Conservation (phyloP, 2,888 invertebrate genomes). For the Drosophila mimetica region DNA sequence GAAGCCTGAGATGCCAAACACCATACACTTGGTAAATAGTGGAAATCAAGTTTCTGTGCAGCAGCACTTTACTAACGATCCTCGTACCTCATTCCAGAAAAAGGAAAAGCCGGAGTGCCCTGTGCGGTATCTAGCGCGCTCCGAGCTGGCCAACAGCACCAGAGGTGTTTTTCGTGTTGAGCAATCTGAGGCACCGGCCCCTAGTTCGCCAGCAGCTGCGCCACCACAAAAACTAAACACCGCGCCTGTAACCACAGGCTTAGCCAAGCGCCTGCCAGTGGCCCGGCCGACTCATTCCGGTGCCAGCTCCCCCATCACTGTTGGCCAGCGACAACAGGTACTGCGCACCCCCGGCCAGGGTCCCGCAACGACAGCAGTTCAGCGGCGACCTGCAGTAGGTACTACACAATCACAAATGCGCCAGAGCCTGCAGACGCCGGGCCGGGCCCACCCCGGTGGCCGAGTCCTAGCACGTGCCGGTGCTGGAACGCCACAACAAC, state of each 20-base stretch:
- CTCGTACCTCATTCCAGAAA: slow-evolving; percentile 59
- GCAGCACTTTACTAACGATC: background rate
- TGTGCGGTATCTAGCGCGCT: slow-evolving; percentile 82
- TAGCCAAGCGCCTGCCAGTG: slow-evolving; percentile 47
- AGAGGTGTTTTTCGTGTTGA: slow-evolving; percentile 82
- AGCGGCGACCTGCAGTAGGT: slow-evolving; percentile 59
- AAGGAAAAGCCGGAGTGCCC: slow-evolving; percentile 81
- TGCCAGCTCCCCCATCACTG: slow-evolving; percentile 49
- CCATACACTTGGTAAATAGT: slow-evolving; percentile 66
- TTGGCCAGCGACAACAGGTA: slow-evolving; percentile 56
- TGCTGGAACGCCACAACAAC: slow-evolving; percentile 54
- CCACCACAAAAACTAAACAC: slow-evolving; percentile 17
- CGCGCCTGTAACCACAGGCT: background rate
- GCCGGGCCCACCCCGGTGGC: slow-evolving; percentile 21
- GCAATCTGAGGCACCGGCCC: slow-evolving; percentile 31
- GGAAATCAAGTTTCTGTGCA: background rate
- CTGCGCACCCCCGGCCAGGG: slow-evolving; percentile 61
- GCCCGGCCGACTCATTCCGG: slow-evolving; percentile 35
- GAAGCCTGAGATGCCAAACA: slow-evolving; percentile 80
- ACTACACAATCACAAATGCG: slow-evolving; percentile 23
- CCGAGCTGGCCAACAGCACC: slow-evolving; percentile 77
- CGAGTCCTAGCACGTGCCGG: slow-evolving; percentile 38
- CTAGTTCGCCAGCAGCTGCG: slow-evolving; percentile 24
- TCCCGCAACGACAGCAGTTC: slow-evolving; percentile 41
- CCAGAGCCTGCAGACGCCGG: slow-evolving; percentile 8